Conservation (phyloP, 2,888 invertebrate genomes). For the Ctenicera cuprea region DNA sequence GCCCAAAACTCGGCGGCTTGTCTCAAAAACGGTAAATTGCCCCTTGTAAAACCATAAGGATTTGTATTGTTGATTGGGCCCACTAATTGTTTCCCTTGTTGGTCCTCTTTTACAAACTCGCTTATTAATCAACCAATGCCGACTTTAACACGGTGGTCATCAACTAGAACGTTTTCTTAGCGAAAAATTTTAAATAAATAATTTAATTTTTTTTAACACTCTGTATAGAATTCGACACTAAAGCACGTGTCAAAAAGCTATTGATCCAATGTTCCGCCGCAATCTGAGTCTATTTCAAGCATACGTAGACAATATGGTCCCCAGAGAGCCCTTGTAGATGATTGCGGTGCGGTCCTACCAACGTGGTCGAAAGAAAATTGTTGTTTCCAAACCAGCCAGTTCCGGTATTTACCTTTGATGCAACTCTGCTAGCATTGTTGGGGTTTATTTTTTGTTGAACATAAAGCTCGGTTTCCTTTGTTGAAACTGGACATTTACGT, state of each 20-base stretch:
- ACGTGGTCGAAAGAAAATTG: conserved; percentile 62
- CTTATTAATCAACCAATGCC: no score
- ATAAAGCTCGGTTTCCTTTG: conserved; percentile 53
- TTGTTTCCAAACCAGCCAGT: conserved; percentile 60
- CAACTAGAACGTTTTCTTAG: no score
- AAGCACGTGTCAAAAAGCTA: conserved; percentile 51
- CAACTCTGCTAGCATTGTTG: conserved; percentile 41
- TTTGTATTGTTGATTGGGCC: conserved; percentile 58
- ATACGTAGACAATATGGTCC: conserved; percentile 67
- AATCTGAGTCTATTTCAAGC: conserved; percentile 64
- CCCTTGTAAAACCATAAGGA: conserved; percentile 61
- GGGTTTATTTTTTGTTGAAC: conserved; percentile 54
- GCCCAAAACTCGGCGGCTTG: conserved; percentile 57
- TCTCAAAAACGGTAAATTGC: conserved; percentile 58
- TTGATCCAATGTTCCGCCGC: conserved; percentile 57
- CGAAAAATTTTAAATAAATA: not conserved
- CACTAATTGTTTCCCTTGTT: conserved; percentile 57
- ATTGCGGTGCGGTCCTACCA: conserved; percentile 64
- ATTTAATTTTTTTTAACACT: not conserved
- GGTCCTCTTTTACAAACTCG: conserved; percentile 1
- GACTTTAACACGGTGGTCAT: no score
- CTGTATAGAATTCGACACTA: not conserved
- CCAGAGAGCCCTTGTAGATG: conserved; percentile 66
- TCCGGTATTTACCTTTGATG: conserved; percentile 60
- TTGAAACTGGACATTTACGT: conserved; percentile 26